Base-by-base conservation (phyloP, 2,797 vertebrate genomes). In the Lophotriccus pileatus region DNA sequence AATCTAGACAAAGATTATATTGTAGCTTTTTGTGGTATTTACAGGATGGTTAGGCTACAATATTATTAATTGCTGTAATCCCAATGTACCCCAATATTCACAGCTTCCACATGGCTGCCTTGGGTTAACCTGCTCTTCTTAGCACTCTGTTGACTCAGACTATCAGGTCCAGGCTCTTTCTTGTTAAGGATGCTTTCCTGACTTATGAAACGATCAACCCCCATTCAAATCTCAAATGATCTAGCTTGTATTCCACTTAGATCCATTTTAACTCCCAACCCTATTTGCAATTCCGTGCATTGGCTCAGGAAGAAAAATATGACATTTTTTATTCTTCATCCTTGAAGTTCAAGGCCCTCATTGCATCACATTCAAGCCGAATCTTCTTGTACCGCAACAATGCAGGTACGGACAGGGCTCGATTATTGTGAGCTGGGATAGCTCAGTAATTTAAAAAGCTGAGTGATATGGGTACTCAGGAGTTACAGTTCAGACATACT, bases 381-480 rank as follows among this genome's bases (percentile, higher is more conserved):
- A 9, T 60, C 22, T 49, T 72, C 60, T n/a, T 53, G 9, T 44
- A 62, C 10, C 7, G 44, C 11, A 30, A 20, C 22, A 77, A 24
- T 13, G 34, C 19, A 82, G 30, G 14, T 55, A 46, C 11, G 46
- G 10, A 2, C 14, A 50, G 36, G 14, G n/a, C 2, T 55, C 4
- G 3, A 14, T 24, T 82, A 17, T 7, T 72, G 24, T 24, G 17
- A 59, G 3, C 43, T 60, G 21, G 11, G 9, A 24, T 41, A 50
- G 12, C 22, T 41, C 56, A 46, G 11, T 34, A 10, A 27, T 37
- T 59, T 50, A 9, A 69, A 70, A 55, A 12, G 5, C 34, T 41
- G n/a, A 5, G 8, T 47, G 23, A 30, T 8, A 8, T 1, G 47
- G 14, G 20, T 11, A 4, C 21, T 43, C 2, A 3, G 17, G 14